Conservation (phyloP, 2,797 vertebrate species). For the Myotis myotis region DNA sequence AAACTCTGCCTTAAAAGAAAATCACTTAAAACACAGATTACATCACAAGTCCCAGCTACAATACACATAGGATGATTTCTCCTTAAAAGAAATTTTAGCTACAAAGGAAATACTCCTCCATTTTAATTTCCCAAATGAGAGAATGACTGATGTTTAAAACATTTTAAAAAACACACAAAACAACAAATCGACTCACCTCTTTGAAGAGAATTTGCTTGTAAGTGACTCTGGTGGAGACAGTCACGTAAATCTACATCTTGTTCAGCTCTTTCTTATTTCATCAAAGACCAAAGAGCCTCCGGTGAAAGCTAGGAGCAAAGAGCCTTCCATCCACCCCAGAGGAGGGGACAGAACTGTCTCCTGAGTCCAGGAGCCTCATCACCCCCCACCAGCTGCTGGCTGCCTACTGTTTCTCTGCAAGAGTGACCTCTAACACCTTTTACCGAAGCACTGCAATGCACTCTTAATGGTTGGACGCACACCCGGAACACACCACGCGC, state of each 20-base stretch:
- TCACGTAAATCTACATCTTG: conserved; percentile 46
- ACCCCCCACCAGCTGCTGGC: neutral
- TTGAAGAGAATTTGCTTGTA: conserved; percentile 66
- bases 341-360: neutral
- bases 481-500: conserved; percentile 74
- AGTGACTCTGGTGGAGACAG: conserved; percentile 62
- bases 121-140: conserved; percentile 1
- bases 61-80: neutral
- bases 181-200: conserved; percentile 61
- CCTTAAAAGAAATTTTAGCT: conserved; percentile 47
- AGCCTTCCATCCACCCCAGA: neutral
- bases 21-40: conserved; percentile 16
- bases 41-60: neutral
- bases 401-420: conserved; percentile 62
- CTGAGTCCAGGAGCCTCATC: conserved; percentile 18
- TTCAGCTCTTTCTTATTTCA: conserved; percentile 67
- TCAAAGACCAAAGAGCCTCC: neutral
- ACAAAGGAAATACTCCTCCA: neutral
- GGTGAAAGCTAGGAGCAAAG: conserved; percentile 55
- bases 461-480: conserved; percentile 66
- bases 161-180: neutral
- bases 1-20: conserved; percentile 43
- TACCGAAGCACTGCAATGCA: neutral
- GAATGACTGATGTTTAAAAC: neutral
- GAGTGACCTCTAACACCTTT: conserved; percentile 53